Conservation (phyloP, 2,113 vertebrate species). For the Phyllostomus discolor region DNA sequence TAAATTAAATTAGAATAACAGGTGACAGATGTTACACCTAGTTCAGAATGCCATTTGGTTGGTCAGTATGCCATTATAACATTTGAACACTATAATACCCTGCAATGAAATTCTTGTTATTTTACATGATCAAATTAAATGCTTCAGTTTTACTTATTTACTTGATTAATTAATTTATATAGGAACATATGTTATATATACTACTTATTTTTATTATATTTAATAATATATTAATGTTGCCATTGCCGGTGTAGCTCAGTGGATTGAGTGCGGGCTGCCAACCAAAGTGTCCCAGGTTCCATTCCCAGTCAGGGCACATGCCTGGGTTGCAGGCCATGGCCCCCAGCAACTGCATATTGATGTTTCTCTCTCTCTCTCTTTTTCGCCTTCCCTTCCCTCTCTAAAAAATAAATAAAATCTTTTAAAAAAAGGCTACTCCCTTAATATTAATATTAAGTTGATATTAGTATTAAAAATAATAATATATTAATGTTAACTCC, state of each 20-base stretch:
- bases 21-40: not conserved
- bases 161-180: not conserved
- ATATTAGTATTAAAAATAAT: no score
- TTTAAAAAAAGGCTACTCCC: no score
- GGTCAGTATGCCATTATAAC: not conserved
- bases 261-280: no score
- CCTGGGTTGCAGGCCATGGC: no score
- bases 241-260: no score
- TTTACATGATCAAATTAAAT: not conserved
- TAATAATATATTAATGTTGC: not conserved
- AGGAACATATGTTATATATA: not conserved
- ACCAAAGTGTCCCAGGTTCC: no score
- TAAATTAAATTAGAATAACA: not conserved
- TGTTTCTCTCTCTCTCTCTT: no score
- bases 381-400: no score
- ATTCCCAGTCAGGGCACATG: no score
- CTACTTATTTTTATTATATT: not conserved
- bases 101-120: not conserved
- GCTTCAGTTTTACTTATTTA: slow-evolving; percentile 20
- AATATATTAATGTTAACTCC: not conserved
- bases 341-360: no score
- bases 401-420: no score
- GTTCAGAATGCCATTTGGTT: not conserved
- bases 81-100: not conserved
- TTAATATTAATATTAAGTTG: no score